Base-by-base conservation (phyloP, 1,140 invertebrate species). In the Melitaea cinxia region DNA sequence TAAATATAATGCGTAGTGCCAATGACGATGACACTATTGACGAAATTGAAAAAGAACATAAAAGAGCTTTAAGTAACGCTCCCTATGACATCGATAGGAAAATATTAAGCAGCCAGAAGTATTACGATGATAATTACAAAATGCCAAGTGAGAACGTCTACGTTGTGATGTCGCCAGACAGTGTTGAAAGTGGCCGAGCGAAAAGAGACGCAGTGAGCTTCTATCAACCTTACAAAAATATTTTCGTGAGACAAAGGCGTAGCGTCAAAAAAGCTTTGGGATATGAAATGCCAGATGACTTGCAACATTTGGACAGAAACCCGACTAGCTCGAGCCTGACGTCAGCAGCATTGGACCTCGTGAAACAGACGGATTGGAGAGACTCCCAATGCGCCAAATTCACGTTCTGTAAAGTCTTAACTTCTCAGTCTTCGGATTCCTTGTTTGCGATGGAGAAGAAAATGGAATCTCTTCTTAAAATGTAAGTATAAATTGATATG, bases 401-500 rank as follows among this genome's bases (percentile, higher is more conserved):
- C 64, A 92, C 95, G 63, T 95, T 96, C 85, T 96, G 95, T 75
- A 94, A 95, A 68, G 93, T 94, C 9, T 94, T 96, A 92, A 83
- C 94, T 0, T 85, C 92, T 21, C 94, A 95, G 68, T 84, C 93
- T 21, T 85, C 93, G 0, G 94, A 95, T 62, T 93, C 94, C 4
- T 82, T 94, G 21, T 92, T 93, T 10, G 85, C 94, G 1, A 95
- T 95, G 95, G 95, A 96, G 81, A 96, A 96, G 83, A 95, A 94
- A 80, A 96, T 96, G 94, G 92, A 93, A 24, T 92, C 92, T 10
- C 90, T 95, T 70, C 76, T 95, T 5, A 91, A 92, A 78, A 91
- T 94, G 95, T 96, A 89, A 96, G 95, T 95, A 86, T 28, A 19
- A 50, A 19, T 26, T 33, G 7, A 9, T 10, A 17, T 17, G n/a